Evolutionary conservation across 2,113 vertebrate genomes (phyloP).

Genomic region (Psilopogon haemacephalus): DNA sequence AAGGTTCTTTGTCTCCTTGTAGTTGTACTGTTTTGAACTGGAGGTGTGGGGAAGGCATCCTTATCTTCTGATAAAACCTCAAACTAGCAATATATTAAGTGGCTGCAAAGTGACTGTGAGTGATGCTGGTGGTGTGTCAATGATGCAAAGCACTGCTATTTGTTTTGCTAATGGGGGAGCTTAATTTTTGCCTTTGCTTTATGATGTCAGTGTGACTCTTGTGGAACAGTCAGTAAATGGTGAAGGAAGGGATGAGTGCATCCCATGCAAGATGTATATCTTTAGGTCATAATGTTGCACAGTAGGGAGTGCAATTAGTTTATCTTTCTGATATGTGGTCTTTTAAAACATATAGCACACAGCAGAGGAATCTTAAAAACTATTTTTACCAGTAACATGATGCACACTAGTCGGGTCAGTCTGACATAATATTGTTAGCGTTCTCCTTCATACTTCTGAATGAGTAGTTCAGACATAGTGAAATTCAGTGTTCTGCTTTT

Average conservation of each 20-base stretch:
- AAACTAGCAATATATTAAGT: accelerated
- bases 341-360: neutral
- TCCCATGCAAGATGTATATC: neutral
- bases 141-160: neutral
- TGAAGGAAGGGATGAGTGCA: neutral
- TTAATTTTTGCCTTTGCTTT: neutral
- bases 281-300: neutral
- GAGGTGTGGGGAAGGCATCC: neutral
- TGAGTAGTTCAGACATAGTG: neutral
- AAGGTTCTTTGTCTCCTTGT: neutral
- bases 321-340: neutral
- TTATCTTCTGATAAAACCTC: neutral
- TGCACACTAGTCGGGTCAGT: neutral
- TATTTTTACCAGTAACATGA: neutral
- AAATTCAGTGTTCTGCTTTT: neutral
- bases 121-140: neutral
- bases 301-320: neutral
- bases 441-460: neutral
- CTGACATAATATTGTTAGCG: neutral
- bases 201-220: neutral
- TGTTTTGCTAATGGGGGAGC: neutral
- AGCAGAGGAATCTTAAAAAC: neutral
- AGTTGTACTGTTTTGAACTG: neutral
- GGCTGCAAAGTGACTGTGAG: neutral
- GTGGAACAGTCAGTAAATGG: neutral